Base-by-base conservation (phyloP, 2,888 invertebrate species). In the Idaea straminata region DNA sequence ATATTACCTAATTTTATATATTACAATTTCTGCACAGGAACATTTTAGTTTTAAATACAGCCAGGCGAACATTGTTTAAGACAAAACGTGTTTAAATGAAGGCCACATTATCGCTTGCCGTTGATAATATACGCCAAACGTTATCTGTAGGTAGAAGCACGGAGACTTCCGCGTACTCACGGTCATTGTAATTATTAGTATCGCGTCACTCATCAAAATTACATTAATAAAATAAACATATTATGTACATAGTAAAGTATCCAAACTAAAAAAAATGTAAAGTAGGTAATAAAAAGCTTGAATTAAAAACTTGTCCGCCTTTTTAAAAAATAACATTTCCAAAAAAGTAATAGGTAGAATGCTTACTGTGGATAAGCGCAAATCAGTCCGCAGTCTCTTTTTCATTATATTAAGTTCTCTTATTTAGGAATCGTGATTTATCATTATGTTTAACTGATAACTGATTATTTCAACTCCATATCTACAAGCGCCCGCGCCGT, bases 101-200 rank as follows among this genome's bases (percentile, higher is more conserved):
- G 87, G 88, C 74, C 85, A 76, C 77, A 75, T 84, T 87, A 88
- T 89, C 88, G 80, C 80, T 73, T 74, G 70, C 73, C 74, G 77
- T 77, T 88, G 88, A 89, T 89, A 88, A 87, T 83, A 80, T 83
- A 87, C 83, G 82, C 84, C 85, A 85, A 85, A 87, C 86, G 86
- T 89, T 91, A 89, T 89, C 88, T 86, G 82, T 76, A 80, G 81
- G 82, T 77, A 80, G 81, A 83, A 83, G 78, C 80, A 81, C 77
- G 78, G 81, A 86, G 82, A 85, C 88, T 92, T 92, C 91, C 92
- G 91, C 83, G 82, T 89, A 78, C 83, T 87, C 87, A 87, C 73
- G 87, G 89, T 80, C 88, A 82, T 76, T 76, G 76, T 81, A 81
- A 80, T 80, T 81, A 81, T 81, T 82, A 82, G 83, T 74, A 78